Evolutionary conservation across 64 coral and sea anemone genomes (phyloP).

Genomic region (Dendrophyllia cribrosa): DNA sequence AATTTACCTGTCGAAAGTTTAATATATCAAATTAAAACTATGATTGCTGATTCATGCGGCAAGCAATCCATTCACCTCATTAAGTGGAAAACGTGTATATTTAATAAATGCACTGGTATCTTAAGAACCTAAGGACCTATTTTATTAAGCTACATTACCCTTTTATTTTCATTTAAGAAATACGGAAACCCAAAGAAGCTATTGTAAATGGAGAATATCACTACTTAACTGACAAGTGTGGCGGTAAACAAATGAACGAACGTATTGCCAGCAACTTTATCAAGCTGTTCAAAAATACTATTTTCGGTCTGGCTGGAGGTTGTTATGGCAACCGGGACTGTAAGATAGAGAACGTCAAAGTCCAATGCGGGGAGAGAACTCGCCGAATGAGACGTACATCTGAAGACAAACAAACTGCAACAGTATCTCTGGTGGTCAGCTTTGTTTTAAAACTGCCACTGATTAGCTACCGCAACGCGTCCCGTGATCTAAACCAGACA

Average conservation of each 20-base stretch:
- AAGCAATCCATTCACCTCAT: too few species aligned
- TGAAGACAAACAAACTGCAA: background rate
- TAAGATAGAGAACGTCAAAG: background rate
- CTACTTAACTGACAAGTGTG: slow-evolving; percentile 17
- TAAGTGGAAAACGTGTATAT: too few species aligned
- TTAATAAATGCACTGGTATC: too few species aligned
- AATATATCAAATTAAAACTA: too few species aligned
- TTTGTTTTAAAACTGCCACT: slow-evolving; percentile 17
- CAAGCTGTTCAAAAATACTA: background rate
- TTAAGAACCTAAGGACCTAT: too few species aligned
- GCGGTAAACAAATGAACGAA: background rate
- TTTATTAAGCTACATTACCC: background rate
- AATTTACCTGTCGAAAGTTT: too few species aligned
- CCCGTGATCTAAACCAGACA: background rate
- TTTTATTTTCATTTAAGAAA: background rate
- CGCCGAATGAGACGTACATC: background rate
- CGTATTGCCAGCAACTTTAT: slow-evolving; percentile 22
- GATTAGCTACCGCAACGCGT: background rate
- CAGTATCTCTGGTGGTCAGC: background rate
- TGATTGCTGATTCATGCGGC: too few species aligned
- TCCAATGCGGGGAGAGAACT: background rate
- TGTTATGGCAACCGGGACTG: background rate
- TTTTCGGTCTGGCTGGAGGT: slow-evolving; percentile 6
- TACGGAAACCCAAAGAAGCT: background rate
- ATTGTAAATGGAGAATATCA: background rate